Conservation (phyloP, 2,113 vertebrate genomes). For the human region DNA sequence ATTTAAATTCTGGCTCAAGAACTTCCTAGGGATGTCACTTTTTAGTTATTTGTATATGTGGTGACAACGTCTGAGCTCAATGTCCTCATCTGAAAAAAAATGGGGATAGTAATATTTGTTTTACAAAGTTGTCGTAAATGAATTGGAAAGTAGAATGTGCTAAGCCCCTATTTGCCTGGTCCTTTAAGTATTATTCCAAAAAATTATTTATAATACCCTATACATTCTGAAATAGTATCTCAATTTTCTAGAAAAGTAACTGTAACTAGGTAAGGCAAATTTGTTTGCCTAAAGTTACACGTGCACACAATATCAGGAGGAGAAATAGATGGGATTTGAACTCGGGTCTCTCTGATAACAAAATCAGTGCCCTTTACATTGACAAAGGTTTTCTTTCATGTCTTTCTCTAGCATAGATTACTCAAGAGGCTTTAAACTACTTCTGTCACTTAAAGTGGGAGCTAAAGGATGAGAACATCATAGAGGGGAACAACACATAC, state of each 20-base stretch:
- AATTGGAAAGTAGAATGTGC: background rate
- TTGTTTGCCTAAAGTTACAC: background rate
- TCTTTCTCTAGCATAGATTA: background rate
- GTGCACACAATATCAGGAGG: background rate
- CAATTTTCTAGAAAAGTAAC: background rate
- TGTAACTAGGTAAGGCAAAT: background rate
- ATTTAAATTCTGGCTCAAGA: background rate
- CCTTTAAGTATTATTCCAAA: background rate
- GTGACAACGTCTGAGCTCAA: too few species aligned
- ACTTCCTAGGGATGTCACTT: background rate
- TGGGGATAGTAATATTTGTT: background rate
- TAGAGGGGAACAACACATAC: too few species aligned
- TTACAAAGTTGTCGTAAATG: background rate
- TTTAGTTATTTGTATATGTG: background rate
- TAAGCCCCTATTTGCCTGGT: background rate
- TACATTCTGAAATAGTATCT: background rate
- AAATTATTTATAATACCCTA: background rate
- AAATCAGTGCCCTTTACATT: background rate
- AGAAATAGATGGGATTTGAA: background rate
- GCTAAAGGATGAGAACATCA: too few species aligned
- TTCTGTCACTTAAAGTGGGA: background rate
- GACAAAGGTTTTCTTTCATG: background rate
- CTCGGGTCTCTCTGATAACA: background rate
- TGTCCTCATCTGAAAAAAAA: background rate
- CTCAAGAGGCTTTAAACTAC: background rate